Percentiles rank a stretch among this genome's conserved stretches.
Conservation (phyloP, 2,888 invertebrate species). For the Campopleginae sp. region DNA sequence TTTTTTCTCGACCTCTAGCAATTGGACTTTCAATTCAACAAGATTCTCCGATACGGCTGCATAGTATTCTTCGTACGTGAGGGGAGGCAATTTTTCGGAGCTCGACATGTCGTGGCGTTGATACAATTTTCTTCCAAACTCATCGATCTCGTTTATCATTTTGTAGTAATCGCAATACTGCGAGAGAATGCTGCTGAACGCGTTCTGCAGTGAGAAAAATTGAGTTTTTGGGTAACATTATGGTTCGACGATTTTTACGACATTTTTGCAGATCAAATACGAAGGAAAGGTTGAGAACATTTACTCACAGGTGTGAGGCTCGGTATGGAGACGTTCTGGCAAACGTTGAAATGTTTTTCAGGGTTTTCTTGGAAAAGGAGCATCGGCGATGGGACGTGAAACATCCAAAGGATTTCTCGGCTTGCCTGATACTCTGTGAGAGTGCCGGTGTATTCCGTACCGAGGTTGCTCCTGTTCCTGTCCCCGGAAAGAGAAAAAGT, state of each 20-base stretch:
- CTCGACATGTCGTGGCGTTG: constrained; percentile 50
- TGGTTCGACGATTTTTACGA: not conserved
- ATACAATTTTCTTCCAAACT: constrained; percentile 81
- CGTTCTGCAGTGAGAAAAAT: constrained; percentile 70
- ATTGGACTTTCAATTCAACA: constrained; percentile 79
- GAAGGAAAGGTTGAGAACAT: not conserved
- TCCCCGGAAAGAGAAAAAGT: not conserved
- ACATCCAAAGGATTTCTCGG: constrained; percentile 82
- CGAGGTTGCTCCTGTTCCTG: constrained; percentile 75
- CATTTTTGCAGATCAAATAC: not conserved
- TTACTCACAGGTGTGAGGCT: constrained; percentile 79
- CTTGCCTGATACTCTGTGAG: constrained; percentile 81
- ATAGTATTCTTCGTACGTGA: constrained; percentile 85
- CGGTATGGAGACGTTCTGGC: constrained; percentile 78
- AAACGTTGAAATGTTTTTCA: constrained; percentile 72
- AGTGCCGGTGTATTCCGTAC: constrained; percentile 72
- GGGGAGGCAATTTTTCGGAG: constrained; percentile 77
- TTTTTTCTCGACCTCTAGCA: constrained; percentile 82
- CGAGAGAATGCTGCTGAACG: constrained; percentile 78
- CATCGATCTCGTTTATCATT: constrained; percentile 81
- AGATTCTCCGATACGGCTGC: constrained; percentile 83
- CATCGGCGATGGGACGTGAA: constrained; percentile 77
- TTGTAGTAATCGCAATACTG: constrained; percentile 77
- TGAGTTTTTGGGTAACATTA: not conserved
- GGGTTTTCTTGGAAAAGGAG: constrained; percentile 75